These are phyloP conservation scores for Pyrrhura leucotis DNA, from an alignment of 2,797 vertebrate species.

Conservation along the genomic window DNA sequence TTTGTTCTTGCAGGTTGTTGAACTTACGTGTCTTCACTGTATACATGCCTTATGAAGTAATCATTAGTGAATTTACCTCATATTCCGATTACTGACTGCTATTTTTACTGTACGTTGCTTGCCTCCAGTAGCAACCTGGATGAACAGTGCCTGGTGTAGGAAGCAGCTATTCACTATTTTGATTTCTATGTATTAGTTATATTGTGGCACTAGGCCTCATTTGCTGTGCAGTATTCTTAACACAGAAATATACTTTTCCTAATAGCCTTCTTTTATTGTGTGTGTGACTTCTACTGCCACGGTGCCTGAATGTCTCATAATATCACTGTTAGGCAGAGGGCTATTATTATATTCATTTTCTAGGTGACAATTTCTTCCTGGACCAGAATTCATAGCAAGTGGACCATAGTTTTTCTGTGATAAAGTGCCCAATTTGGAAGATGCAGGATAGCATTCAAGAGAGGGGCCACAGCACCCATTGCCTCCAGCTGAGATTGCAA, in stretches of 20 bases:
- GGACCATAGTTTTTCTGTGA: background rate
- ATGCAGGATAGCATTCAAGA: rapidly evolving
- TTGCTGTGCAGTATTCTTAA: background rate
- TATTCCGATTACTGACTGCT: background rate
- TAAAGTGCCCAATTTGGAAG: background rate
- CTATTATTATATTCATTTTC: background rate
- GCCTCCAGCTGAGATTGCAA: background rate
- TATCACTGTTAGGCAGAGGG: background rate
- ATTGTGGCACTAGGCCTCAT: background rate
- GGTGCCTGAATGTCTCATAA: background rate
- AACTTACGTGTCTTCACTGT: background rate
- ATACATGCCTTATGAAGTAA: background rate
- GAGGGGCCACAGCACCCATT: background rate
- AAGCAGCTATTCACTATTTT: background rate
- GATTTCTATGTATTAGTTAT: background rate
- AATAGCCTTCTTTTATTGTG: background rate
- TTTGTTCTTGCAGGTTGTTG: background rate
- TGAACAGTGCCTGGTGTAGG: background rate
- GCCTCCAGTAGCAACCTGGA: background rate
- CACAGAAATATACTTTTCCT: background rate
- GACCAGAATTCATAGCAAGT: background rate
- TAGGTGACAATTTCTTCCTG: background rate
- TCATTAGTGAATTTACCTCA: background rate
- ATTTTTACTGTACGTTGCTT: background rate
- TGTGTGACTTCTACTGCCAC: background rate